Evolutionary conservation across 2,888 invertebrate genomes (phyloP), one percentile per base, ranked within the genome.

Genomic region (Caenorhabditis japonica): DNA sequence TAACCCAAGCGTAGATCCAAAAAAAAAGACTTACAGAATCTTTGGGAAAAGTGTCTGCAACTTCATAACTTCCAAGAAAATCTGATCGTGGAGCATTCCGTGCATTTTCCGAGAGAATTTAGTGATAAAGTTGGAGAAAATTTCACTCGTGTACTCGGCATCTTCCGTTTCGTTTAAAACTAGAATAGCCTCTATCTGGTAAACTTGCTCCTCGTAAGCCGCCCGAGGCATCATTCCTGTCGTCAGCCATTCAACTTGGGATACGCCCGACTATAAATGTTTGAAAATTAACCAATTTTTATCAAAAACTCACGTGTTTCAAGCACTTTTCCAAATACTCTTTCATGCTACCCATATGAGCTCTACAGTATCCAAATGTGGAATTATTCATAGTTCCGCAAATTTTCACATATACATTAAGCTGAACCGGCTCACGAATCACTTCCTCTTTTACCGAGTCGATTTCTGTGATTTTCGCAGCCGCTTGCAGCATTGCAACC

Each of bases 81-180:
- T 23, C 15, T 74, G 73, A 68, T 74, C 68, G 12, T 74, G 73
- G 1, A 68, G 12, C 73, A 74, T 68, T 8, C 52, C 51, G 0
- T 12, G 33, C 0, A 46, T 52, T 27, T 46, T 44, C 36, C 8
- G 15, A 0, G 62, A 41, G 33, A 52, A 61, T 23, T 56, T 39
- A 0, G 34, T 30, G 3, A 44, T 23, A 21, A 68, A 74, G 1
- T 52, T 17, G 3, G 52, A 15, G 19, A 74, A 61, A 3, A 66
- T 3, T 15, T 64, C 59, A 1, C 27, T 15, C n/a, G n/a, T 19
- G 21, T 49, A 33, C 0, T 30, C 3, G 0, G 39, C 46, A 5
- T 38, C 39, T 4, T 19, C 25, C 7, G 13, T 34, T 17, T 43
- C 43, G 3, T 17, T 41, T 13, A 72, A 34, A 13, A 27, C 17